These are phyloP conservation scores for Hyla sarda DNA, from an alignment of 2,113 vertebrate genomes.

Conservation along the genomic window DNA sequence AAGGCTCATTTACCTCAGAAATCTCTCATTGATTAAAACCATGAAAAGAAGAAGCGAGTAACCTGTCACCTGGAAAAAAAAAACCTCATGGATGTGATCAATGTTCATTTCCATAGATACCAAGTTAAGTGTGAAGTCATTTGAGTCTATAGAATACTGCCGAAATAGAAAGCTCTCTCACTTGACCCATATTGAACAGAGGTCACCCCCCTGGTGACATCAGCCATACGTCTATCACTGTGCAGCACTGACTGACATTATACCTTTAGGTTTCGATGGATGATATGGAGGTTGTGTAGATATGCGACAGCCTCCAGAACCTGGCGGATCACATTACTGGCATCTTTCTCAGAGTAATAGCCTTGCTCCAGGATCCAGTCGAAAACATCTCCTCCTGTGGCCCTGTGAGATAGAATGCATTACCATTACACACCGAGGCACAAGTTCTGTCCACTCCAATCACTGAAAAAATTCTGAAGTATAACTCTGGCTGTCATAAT, in stretches of 20 bases:
- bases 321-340: constrained; percentile 78
- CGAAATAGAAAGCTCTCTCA: not conserved
- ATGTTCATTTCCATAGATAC: not conserved
- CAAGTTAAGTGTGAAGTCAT: not conserved
- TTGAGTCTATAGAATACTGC: not conserved
- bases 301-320: constrained; percentile 82
- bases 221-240: not conserved
- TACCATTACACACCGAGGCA: not conserved
- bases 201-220: not conserved
- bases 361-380: constrained; percentile 87
- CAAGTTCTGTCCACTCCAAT: constrained; percentile 9
- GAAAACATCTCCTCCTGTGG: constrained; percentile 84
- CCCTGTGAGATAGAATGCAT: constrained; percentile 66
- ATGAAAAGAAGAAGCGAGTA: not conserved
- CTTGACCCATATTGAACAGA: not conserved
- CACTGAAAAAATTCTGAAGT: not conserved
- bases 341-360: constrained; percentile 84
- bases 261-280: constrained; percentile 86
- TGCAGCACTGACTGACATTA: not conserved
- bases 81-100: not conserved
- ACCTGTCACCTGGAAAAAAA: not conserved
- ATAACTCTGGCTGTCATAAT: not conserved
- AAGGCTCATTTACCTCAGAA: not conserved
- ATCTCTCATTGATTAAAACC: not conserved
- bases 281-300: constrained; percentile 82